phyloP scores from a whole-genome alignment of 2,888 invertebrate species.

The Uropetala carovei region DNA sequence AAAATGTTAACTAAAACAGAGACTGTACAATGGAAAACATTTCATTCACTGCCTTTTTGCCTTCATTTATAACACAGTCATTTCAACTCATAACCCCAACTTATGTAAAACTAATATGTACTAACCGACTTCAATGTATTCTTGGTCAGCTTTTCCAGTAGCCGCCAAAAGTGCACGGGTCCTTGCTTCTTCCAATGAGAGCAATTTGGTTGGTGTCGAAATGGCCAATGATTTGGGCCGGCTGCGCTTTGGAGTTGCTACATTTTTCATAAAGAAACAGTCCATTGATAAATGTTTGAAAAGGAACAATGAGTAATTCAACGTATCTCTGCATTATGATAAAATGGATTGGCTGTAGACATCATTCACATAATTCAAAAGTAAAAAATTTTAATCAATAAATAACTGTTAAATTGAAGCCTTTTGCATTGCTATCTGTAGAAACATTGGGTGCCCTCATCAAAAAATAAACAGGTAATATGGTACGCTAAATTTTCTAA shows the following conservation, averaged over 20 bases:
- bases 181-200: constrained; percentile 92
- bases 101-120: constrained; percentile 50
- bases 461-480: too few relatives aligned
- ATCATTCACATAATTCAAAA: too few relatives aligned
- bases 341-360: too few relatives aligned
- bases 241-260: constrained; percentile 76
- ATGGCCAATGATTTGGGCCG: constrained; percentile 95
- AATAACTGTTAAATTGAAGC: too few relatives aligned
- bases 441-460: too few relatives aligned
- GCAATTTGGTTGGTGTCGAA: constrained; percentile 91
- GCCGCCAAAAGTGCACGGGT: constrained; percentile 80
- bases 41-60: neutral
- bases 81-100: neutral
- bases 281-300: neutral
- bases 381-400: too few relatives aligned
- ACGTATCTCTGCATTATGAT: too few relatives aligned
- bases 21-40: too few relatives aligned
- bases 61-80: neutral
- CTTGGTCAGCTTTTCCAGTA: constrained; percentile 78
- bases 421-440: too few relatives aligned
- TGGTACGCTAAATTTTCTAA: too few relatives aligned
- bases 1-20: too few relatives aligned
- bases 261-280: constrained; percentile 65
- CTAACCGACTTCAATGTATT: constrained; percentile 83
- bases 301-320: too few relatives aligned